These are phyloP conservation scores for Mico argentatus DNA, from an alignment of 2,797 vertebrate species.

Conservation along the genomic window DNA sequence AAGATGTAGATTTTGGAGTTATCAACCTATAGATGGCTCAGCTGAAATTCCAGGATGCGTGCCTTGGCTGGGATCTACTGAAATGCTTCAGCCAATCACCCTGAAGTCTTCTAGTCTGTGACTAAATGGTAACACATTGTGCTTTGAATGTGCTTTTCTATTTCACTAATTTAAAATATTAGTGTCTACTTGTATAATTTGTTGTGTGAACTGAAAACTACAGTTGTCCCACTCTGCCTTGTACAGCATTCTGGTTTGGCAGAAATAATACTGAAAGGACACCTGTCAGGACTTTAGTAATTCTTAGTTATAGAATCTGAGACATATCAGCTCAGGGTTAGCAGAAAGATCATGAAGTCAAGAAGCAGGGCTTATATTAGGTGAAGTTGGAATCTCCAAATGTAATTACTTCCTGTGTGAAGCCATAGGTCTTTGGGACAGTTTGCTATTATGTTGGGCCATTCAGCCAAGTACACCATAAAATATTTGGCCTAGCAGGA, in stretches of 20 bases:
- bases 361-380: neutral
- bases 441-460: neutral
- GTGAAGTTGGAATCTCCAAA: neutral
- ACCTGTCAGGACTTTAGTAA: neutral
- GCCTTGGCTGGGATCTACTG: neutral
- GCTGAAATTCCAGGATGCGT: neutral
- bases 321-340: neutral
- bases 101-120: neutral
- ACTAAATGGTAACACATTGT: neutral
- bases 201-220: neutral
- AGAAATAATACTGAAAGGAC: slow-evolving; percentile 19
- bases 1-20: neutral
- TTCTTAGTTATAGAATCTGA: neutral
- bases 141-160: neutral
- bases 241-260: neutral
- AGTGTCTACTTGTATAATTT: neutral
- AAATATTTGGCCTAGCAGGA: neutral
- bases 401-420: neutral
- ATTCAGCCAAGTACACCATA: neutral
- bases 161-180: slow-evolving; percentile 22
- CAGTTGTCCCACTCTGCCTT: neutral
- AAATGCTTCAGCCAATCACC: neutral
- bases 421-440: neutral
- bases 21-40: neutral
- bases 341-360: neutral